Base-by-base conservation (phyloP, 2,113 vertebrate species). In the Lagopus leucura region DNA sequence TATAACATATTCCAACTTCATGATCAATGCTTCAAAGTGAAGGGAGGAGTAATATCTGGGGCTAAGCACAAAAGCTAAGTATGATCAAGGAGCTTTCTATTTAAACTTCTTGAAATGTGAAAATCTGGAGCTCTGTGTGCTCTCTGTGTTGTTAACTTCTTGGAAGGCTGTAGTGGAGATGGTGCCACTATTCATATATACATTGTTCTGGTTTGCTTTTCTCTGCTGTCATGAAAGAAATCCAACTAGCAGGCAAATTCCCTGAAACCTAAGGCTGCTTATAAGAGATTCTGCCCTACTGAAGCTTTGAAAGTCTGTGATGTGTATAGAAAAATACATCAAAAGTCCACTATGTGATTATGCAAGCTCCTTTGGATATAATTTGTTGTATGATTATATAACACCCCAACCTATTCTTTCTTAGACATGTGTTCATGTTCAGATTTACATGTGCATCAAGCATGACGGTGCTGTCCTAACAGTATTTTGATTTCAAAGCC, bases 201-300 rank as follows among this genome's bases (percentile, higher is more conserved):
- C 8, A 11, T 30, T 28, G 8, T 32, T 17, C 15, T 58, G 24
- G 7, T 18, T 13, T 76, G 13, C 34, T 61, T 77, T 80, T n/a
- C 11, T 70, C 36, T 73, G 60, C 1, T 6, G 10, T n/a, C 20
- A 10, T 10, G 4, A 48, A 75, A 27, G 64, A 47, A 65, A 22
- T 24, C 8, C 60, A 61, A 22, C 2, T 65, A 80, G 10, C 7
- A 40, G 20, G 4, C 11, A 81, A 32, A 81, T 32, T 74, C 30
- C 8, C 36, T 71, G 45, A 86, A 70, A 63, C 4, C 6, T 42
- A 30, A 66, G 27, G 27, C 4, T 89, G 69, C 45, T 55, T 75
- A 8, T 55, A 74, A 48, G 10, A 25, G 19, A 28, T 9, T 10
- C 8, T 65, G 17, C 7, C 0, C 0, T 58, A 20, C 8, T 17